These are phyloP conservation scores for Melanotaenia duboulayi DNA, from an alignment of 2,113 vertebrate genomes.

Conservation along the genomic window DNA sequence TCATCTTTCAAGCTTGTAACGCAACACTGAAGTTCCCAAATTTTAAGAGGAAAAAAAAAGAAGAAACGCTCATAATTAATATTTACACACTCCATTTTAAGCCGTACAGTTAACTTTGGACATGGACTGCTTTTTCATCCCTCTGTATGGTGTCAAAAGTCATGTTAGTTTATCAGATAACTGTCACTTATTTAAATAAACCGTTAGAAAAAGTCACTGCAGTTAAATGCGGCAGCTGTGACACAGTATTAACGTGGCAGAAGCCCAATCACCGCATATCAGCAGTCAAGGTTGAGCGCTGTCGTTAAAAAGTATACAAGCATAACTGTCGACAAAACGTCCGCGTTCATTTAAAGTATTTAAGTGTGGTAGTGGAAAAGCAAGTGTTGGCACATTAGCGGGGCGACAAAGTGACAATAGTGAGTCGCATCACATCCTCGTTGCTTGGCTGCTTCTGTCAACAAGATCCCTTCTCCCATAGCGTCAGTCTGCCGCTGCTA, in stretches of 20 bases:
- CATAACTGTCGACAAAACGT: neutral
- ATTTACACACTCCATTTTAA: neutral
- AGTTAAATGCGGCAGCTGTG: conserved; percentile 55
- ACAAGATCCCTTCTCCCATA: conserved; percentile 59
- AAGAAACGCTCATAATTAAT: conserved; percentile 22
- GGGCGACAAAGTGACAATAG: conserved; percentile 14
- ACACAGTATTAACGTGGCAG: conserved; percentile 27
- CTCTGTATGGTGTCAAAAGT: neutral
- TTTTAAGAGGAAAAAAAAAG: neutral
- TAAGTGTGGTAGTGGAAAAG: neutral
- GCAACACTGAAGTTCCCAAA: conserved; percentile 35
- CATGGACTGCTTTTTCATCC: neutral
- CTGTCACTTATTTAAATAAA: conserved; percentile 22
- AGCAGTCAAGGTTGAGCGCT: conserved; percentile 22
- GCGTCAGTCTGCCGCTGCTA: conserved; percentile 36
- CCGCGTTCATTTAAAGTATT: neutral
- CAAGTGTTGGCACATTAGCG: neutral
- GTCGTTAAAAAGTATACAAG: conserved; percentile 27
- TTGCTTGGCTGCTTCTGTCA: conserved; percentile 78
- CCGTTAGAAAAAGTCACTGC: conserved; percentile 36
- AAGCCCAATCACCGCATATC: conserved; percentile 30
- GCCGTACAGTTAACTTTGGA: neutral
- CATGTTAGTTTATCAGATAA: neutral
- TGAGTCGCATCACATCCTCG: conserved; percentile 61
- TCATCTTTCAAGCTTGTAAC: conserved; percentile 35